Evolutionary conservation across 2,888 invertebrate species (phyloP).

Genomic region (Mycalesis mineus): DNA sequence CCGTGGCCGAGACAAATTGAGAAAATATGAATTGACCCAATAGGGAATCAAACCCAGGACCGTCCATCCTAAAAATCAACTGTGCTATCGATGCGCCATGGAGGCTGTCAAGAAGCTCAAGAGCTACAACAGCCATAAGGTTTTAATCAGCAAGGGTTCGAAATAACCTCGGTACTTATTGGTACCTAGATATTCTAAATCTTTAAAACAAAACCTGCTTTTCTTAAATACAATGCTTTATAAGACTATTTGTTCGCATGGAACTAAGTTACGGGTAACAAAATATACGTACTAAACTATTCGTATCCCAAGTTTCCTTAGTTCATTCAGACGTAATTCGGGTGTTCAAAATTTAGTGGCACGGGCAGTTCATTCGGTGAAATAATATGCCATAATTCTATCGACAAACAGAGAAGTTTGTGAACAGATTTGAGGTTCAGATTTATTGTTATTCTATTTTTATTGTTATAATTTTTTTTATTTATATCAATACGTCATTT

Average conservation of each 20-base stretch:
- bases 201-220: neutral
- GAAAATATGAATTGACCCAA: no score
- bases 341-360: constrained; percentile 2
- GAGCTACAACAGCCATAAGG: no score
- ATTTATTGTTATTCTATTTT: neutral
- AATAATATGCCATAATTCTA: constrained; percentile 8
- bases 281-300: neutral
- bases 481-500: no score
- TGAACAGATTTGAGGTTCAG: neutral
- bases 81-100: no score
- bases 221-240: neutral
- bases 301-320: constrained; percentile 1
- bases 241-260: neutral
- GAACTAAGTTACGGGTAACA: neutral
- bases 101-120: no score
- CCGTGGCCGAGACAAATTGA: no score
- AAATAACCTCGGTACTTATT: no score
- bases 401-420: neutral
- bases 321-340: neutral
- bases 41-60: no score
- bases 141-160: no score
- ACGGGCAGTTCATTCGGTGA: constrained; percentile 1
- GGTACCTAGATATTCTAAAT: no score
- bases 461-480: neutral
- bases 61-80: no score